Evolutionary conservation across 1,140 invertebrate species (phyloP).

Genomic region (Drosophila melanica): DNA sequence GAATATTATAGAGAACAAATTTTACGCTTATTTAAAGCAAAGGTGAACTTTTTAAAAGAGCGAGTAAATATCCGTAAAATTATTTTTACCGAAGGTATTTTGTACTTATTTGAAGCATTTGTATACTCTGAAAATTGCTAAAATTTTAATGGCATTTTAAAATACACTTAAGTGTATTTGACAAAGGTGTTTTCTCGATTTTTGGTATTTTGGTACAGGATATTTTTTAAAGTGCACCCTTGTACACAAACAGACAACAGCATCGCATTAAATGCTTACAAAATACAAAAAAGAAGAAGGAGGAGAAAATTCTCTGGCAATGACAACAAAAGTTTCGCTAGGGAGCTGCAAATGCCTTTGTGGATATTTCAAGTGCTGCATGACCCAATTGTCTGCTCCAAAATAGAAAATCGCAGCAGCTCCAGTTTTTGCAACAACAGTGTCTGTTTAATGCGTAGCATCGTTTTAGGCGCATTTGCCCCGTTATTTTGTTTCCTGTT

Average conservation of each 20-base stretch:
- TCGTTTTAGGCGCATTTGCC: constrained; percentile 51
- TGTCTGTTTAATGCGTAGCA: constrained; percentile 37
- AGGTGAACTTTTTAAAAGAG: too few species aligned
- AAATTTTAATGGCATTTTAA: too few species aligned
- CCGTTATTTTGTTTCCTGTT: constrained; percentile 12
- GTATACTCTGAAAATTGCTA: too few species aligned
- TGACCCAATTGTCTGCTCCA: constrained; percentile 55
- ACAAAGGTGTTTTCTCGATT: too few species aligned
- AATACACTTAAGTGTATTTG: too few species aligned
- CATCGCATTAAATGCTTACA: constrained; percentile 1
- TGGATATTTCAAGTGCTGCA: constrained; percentile 50
- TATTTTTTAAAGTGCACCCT: not conserved
- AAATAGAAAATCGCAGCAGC: constrained; percentile 24
- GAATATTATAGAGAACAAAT: too few species aligned
- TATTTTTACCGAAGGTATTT: too few species aligned
- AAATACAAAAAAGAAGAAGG: too few species aligned
- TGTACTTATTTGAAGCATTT: too few species aligned
- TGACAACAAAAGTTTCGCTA: not conserved
- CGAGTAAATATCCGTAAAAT: too few species aligned
- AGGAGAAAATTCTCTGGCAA: not conserved
- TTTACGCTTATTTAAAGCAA: too few species aligned
- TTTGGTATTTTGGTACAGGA: not conserved
- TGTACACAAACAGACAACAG: not conserved
- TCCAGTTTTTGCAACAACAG: constrained; percentile 11
- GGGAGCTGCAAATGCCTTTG: not conserved